Conservation (phyloP, 1,140 invertebrate genomes). For the Temnothorax longispinosus region DNA sequence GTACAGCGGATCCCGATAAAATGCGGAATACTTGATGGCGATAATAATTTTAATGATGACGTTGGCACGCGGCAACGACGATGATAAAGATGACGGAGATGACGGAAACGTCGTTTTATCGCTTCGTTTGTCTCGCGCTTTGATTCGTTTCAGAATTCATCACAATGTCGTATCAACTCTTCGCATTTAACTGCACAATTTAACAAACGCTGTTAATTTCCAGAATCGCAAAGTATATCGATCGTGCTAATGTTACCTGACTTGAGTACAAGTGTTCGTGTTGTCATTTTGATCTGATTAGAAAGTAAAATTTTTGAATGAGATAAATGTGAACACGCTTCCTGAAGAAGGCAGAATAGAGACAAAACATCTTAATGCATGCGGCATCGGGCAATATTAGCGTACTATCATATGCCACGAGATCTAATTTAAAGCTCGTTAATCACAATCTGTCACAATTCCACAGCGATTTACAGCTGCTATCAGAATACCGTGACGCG, state of each 20-base stretch:
- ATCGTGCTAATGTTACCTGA: neutral
- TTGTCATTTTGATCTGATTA: neutral
- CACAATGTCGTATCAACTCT: neutral
- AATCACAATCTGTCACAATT: conserved; percentile 60
- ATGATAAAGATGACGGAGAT: neutral
- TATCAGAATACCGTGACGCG: conserved; percentile 37
- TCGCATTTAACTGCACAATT: neutral
- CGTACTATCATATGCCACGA: neutral
- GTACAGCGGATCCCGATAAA: conserved; percentile 16
- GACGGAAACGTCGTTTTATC: neutral
- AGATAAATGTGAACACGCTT: neutral
- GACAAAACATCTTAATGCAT: neutral
- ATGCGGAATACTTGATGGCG: neutral
- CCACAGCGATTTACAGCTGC: conserved; percentile 3
- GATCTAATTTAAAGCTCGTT: conserved; percentile 64
- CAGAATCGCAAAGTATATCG: neutral
- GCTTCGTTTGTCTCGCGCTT: neutral
- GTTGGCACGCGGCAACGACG: neutral
- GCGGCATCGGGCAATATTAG: conserved; percentile 8
- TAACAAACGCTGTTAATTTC: neutral
- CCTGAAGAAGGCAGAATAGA: neutral
- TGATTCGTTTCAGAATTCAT: neutral
- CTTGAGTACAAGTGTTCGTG: neutral
- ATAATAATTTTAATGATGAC: conserved; percentile 19
- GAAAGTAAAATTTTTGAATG: neutral